phyloP scores from a whole-genome alignment of 2,888 invertebrate genomes.

The Drosophila sordidapex region DNA sequence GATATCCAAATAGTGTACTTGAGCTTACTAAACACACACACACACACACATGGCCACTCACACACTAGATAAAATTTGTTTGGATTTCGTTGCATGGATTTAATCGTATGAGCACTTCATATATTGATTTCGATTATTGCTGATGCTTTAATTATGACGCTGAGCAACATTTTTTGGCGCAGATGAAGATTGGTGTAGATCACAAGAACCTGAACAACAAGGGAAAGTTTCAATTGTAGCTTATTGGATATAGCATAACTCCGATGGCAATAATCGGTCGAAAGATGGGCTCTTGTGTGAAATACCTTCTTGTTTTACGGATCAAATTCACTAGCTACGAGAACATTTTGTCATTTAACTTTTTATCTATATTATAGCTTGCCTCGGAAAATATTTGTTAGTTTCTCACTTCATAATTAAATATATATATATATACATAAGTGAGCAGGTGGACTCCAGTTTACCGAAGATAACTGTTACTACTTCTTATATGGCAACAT shows the following conservation, averaged over 20 bases:
- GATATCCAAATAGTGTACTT: constrained; percentile 4
- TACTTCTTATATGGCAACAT: not conserved
- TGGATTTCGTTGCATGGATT: not conserved
- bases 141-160: not conserved
- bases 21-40: not conserved
- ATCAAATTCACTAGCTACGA: not conserved
- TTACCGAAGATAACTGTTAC: not conserved
- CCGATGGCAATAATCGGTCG: not conserved
- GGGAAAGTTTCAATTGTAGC: not conserved
- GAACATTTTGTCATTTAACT: not conserved
- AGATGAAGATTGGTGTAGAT: not conserved
- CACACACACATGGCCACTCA: not conserved
- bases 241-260: not conserved
- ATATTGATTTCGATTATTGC: not conserved
- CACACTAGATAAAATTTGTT: not conserved
- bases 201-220: not conserved
- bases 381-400: not conserved
- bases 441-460: not conserved
- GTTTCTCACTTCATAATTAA: not conserved
- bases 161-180: not conserved
- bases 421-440: not conserved
- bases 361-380: not conserved
- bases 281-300: not conserved
- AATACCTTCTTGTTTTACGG: not conserved
- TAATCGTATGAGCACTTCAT: not conserved